These are phyloP conservation scores for Salarias fasciatus DNA, from an alignment of 2,797 vertebrate species.

Conservation along the genomic window DNA sequence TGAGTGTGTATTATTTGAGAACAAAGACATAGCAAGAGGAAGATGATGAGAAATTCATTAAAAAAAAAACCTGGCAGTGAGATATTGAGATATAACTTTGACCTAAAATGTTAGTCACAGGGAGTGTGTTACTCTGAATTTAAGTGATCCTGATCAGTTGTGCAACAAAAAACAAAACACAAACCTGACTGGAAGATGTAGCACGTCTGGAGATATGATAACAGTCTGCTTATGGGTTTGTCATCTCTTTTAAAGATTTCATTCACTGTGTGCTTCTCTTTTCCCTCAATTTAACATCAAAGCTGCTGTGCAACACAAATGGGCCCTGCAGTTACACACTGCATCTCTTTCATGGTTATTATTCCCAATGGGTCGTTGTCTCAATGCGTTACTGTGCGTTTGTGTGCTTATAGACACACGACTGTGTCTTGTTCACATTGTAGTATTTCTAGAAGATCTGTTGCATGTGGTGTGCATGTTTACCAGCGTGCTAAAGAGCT, in stretches of 20 bases:
- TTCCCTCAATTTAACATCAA: slow-evolving; percentile 58
- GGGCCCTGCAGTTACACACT: slow-evolving; percentile 19
- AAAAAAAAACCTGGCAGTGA: slow-evolving; percentile 9
- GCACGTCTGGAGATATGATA: slow-evolving; percentile 34
- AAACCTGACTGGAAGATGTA: slow-evolving; percentile 20
- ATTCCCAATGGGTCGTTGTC: slow-evolving; percentile 49
- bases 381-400: slow-evolving; percentile 5
- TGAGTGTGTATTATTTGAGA: slow-evolving; percentile 11
- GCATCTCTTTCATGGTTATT: slow-evolving; percentile 56
- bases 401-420: not conserved
- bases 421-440: not conserved
- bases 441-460: slow-evolving; percentile 8
- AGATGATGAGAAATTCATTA: no score
- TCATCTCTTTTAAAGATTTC: slow-evolving; percentile 40
- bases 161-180: slow-evolving; percentile 1
- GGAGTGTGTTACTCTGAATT: slow-evolving; percentile 46
- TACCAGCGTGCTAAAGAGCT: slow-evolving; percentile 27
- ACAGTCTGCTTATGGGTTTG: slow-evolving; percentile 30
- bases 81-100: slow-evolving; percentile 40
- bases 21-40: slow-evolving; percentile 20
- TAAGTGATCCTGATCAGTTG: slow-evolving; percentile 37
- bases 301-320: slow-evolving; percentile 44
- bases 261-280: slow-evolving; percentile 17
- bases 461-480: not conserved
- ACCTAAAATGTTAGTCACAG: slow-evolving; percentile 61